phyloP scores from a whole-genome alignment of 2,888 invertebrate species.

The Chesias legatella region DNA sequence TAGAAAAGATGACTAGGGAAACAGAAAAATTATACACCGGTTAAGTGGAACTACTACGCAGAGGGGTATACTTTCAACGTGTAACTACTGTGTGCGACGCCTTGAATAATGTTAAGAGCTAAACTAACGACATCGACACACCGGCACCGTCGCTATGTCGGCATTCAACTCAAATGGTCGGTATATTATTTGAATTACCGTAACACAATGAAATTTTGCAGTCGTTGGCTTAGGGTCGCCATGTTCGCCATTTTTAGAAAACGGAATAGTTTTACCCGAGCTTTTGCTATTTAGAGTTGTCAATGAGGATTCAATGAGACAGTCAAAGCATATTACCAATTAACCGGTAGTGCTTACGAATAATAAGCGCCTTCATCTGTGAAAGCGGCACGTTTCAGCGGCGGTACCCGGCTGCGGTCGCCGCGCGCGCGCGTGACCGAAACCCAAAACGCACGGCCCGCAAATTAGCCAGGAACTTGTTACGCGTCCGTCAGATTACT shows the following conservation, averaged over 20 bases:
- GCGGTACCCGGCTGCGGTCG: constrained; percentile 61
- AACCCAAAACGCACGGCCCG: constrained; percentile 63
- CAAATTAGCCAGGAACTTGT: constrained; percentile 66
- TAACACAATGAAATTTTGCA: too few relatives aligned
- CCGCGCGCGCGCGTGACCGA: constrained; percentile 64
- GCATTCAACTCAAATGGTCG: too few relatives aligned
- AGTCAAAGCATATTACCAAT: too few relatives aligned
- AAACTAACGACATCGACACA: constrained; percentile 20
- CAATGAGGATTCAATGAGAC: too few relatives aligned
- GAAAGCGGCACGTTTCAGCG: constrained; percentile 40
- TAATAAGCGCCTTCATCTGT: constrained; percentile 8
- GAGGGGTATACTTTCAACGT: constrained; percentile 15
- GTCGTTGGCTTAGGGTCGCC: too few relatives aligned
- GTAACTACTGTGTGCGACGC: constrained; percentile 23
- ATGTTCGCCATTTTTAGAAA: too few relatives aligned
- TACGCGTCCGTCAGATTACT: constrained; percentile 60
- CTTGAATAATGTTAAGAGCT: constrained; percentile 19
- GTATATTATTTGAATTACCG: too few relatives aligned
- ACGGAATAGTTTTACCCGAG: too few relatives aligned
- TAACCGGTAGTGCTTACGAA: neutral
- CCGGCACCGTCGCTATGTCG: too few relatives aligned
- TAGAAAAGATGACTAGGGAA: constrained; percentile 29
- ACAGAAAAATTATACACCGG: constrained; percentile 33
- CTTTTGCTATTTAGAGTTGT: too few relatives aligned
- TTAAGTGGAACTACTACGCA: constrained; percentile 32